These are phyloP conservation scores for Lasius fuliginosus DNA, from an alignment of 2,888 invertebrate genomes.

Conservation along the genomic window DNA sequence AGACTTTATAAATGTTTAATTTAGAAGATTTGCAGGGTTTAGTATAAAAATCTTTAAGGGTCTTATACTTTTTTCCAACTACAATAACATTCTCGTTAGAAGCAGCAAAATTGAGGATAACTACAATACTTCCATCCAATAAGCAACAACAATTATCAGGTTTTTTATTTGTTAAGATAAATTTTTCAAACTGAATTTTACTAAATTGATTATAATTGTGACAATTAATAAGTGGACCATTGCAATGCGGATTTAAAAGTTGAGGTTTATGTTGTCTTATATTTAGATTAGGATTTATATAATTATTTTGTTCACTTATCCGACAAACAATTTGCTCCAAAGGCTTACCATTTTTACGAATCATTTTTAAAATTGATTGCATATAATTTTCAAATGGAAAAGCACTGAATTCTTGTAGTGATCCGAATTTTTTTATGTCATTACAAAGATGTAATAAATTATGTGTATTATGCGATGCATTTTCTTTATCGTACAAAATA, in stretches of 20 bases:
- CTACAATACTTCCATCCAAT: conserved; percentile 1
- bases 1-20: background rate
- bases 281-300: background rate
- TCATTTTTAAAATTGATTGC: conserved; percentile 9
- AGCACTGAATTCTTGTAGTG: conserved; percentile 4
- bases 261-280: background rate
- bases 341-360: conserved; percentile 13
- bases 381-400: conserved; percentile 2
- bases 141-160: conserved; percentile 3
- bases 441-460: conserved; percentile 3
- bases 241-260: background rate
- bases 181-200: background rate
- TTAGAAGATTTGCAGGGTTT: background rate
- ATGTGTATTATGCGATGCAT: background rate
- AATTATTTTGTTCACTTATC: background rate
- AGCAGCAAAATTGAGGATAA: conserved; percentile 1
- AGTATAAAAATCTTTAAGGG: conserved; percentile 1
- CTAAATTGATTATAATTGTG: background rate
- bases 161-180: conserved; percentile 4
- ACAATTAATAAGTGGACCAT: background rate
- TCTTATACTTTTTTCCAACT: conserved; percentile 3
- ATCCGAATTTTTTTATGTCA: conserved; percentile 11
- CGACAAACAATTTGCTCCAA: conserved; percentile 12
- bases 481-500: conserved; percentile 23
- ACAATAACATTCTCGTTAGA: background rate